Percentiles rank a stretch among this genome's conserved stretches.
Evolutionary conservation across 2,113 vertebrate genomes (phyloP).

Genomic region (Ovis canadensis): DNA sequence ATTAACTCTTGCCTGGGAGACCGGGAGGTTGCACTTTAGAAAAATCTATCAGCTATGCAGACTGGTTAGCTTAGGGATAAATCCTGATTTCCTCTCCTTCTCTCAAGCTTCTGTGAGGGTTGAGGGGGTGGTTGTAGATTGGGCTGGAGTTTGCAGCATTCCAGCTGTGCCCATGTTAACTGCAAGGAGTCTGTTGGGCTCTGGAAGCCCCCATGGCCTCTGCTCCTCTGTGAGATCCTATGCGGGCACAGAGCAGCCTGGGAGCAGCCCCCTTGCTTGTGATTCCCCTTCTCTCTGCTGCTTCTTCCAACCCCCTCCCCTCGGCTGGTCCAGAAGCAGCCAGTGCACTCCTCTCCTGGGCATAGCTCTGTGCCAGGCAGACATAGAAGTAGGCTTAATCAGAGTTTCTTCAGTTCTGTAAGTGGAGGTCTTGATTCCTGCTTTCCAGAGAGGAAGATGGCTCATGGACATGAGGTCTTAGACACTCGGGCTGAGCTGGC

Average conservation of each 20-base stretch:
- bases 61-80: not conserved
- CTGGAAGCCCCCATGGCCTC: not conserved
- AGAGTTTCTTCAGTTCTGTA: not conserved
- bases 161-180: not conserved
- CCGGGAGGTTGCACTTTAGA: not conserved
- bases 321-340: not conserved
- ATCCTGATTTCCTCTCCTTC: not conserved
- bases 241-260: not conserved
- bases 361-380: not conserved
- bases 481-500: not conserved
- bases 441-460: not conserved
- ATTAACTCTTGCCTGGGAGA: not conserved
- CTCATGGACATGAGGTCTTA: not conserved
- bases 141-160: not conserved
- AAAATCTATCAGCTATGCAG: not conserved
- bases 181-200: not conserved
- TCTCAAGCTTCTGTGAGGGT: not conserved
- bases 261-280: not conserved
- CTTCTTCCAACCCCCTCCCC: not conserved
- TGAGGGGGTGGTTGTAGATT: not conserved
- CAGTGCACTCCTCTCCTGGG: not conserved
- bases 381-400: not conserved
- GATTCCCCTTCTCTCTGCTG: not conserved
- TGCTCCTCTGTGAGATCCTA: not conserved
- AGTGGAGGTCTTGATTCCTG: not conserved